Evolutionary conservation across 2,888 invertebrate species (phyloP), one percentile per base, ranked within the genome.

Genomic region (Caenorhabditis sulstoni): DNA sequence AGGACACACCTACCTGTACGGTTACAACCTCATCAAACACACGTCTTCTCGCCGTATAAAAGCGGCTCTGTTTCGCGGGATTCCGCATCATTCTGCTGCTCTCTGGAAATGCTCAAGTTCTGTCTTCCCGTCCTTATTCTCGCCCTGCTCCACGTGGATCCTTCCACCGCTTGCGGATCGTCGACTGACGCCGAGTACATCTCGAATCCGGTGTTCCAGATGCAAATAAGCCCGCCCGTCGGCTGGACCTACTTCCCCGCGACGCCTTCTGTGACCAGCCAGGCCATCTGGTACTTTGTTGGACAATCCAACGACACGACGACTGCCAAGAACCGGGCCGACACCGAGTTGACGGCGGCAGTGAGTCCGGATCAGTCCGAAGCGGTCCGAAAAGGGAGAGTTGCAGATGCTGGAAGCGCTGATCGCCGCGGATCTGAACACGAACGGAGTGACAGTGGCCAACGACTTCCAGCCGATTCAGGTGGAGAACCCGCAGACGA

Each of bases 231-330:
- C 37, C 86, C 86, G 1, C 82, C 86, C 9, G 80, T 86, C 20
- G 83, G 84, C 20, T 86, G 86, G 86, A 85, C 86, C 1, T 86
- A 80, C 52, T 86, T 86, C 64, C 85, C 86, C 9, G 16, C 74
- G 11, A 71, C 77, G 47, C 75, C 79, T n/a, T 80, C 79, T 8
- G 79, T 78, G 3, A 67, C 80, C 3, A 80, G 45, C 58, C 76
- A 80, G 44, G 68, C 75, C 11, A 74, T 77, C 16, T 83, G 81
- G 81, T 86, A 81, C 52, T 86, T 85, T 57, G 77, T 84, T 9
- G 86, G 85, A 1, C 86, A 86, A 62, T 81, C 84, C 1, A 85
- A 85, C 49, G 81, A 82, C 50, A 79, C 85, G 3, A 53, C 68
- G 3, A 77, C 74, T 39, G 85, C 86, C 9, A 81, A 85, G 20